Evolutionary conservation across 2,888 invertebrate genomes (phyloP).

Genomic region (Protodeltote pygarga): DNA sequence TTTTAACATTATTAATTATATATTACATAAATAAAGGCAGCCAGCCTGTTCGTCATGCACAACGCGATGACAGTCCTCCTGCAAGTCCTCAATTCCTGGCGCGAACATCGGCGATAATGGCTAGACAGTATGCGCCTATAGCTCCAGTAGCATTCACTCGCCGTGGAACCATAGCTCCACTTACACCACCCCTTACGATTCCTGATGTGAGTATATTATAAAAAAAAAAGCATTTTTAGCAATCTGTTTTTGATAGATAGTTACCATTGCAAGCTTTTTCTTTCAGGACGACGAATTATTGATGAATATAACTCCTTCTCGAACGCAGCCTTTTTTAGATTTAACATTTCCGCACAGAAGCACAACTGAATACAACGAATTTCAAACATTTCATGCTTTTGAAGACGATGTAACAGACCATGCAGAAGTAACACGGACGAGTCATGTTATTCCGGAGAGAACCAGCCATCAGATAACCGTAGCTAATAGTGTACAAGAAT

Average conservation of each 20-base stretch:
- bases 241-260: not conserved
- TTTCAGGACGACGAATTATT: constrained; percentile 26
- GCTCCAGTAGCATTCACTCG: constrained; percentile 71
- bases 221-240: not conserved
- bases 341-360: constrained; percentile 57
- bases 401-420: constrained; percentile 35
- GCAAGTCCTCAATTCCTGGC: constrained; percentile 71
- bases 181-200: constrained; percentile 58
- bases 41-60: constrained; percentile 37
- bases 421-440: constrained; percentile 33
- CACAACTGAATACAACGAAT: constrained; percentile 33
- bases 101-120: constrained; percentile 50
- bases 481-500: constrained; percentile 39
- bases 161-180: constrained; percentile 52
- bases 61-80: constrained; percentile 76
- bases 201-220: constrained; percentile 55
- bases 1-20: not conserved
- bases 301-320: constrained; percentile 48
- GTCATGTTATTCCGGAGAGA: constrained; percentile 40
- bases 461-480: too few species aligned
- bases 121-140: constrained; percentile 74
- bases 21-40: constrained; percentile 11
- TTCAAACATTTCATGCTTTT: constrained; percentile 46
- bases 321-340: constrained; percentile 50
- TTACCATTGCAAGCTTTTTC: not conserved